Evolutionary conservation across 2,113 vertebrate genomes (phyloP).

Genomic region (Malurus alboscapulatus): DNA sequence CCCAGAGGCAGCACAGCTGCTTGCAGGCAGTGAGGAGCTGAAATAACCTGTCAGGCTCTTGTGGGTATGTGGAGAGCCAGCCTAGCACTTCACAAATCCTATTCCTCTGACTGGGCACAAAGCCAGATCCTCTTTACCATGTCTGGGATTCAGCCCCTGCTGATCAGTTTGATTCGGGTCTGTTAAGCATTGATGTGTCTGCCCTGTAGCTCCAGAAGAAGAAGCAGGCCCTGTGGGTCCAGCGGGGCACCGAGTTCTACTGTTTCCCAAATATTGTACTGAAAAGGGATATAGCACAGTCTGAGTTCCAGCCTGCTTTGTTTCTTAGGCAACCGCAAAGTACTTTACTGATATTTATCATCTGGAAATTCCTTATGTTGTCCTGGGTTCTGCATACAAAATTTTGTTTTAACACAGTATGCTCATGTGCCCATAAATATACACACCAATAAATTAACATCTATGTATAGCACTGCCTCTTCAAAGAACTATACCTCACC

Average conservation of each 20-base stretch:
- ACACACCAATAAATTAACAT: not conserved
- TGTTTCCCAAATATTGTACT: not conserved
- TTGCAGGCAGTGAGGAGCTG: not conserved
- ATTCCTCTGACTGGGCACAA: not conserved
- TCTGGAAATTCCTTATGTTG: not conserved
- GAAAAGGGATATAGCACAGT: not conserved
- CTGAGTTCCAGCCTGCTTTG: not conserved
- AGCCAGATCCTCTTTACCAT: not conserved
- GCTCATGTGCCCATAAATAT: not conserved
- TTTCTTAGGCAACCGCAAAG: not conserved
- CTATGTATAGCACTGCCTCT: not conserved
- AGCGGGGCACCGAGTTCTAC: not conserved
- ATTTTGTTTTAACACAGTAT: not conserved
- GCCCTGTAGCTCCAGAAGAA: not conserved
- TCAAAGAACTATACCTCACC: not conserved
- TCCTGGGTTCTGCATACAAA: not conserved
- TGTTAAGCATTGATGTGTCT: not conserved
- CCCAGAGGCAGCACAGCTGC: not conserved
- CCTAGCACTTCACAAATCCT: not conserved
- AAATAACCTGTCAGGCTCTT: not conserved
- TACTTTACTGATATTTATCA: not conserved
- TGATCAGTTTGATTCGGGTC: not conserved
- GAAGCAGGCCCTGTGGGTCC: not conserved
- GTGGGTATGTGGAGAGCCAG: not conserved
- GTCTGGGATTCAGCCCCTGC: not conserved